Base-by-base conservation (phyloP, 2,888 invertebrate species). In the Pelosia muscerda region DNA sequence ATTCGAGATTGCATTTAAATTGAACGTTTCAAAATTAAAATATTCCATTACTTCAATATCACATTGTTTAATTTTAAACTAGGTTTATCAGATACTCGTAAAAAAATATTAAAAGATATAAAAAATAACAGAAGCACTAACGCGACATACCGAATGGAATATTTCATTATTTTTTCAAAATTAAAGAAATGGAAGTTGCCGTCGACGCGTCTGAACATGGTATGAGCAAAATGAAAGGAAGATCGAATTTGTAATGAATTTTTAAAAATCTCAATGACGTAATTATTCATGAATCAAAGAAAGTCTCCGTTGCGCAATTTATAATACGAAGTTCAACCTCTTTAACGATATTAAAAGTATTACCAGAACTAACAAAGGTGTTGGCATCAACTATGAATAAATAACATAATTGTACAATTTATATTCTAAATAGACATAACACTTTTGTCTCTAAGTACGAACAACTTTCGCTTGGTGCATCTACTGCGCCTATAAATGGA, bases 391-490 rank as follows among this genome's bases (percentile, higher is more conserved):
- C 73, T 71, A 78, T 73, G 73, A 77, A 75, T 73, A 75, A 84
- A 84, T 77, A 78, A 83, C 81, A 87, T 91, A 91, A 92, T 90
- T 82, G 67, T 26, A 81, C 85, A 84, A 84, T 92, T 92, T 90
- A 88, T 81, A 92, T 91, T 88, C 92, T 76, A 84, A 77, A 78
- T 80, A 77, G 77, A 75, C 61, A 65, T 70, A 81, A 79, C 81
- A 72, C 77, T 76, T 78, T 76, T 77, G 80, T 83, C 76, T 78
- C 78, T 81, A 78, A 75, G 79, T 78, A 77, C 79, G 69, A 34
- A 60, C 64, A 78, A 90, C 92, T 92, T 92, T 92, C 92, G 88
- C 90, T 84, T 34, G n/a, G 63, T 74, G 71, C 72, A 81, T 73
- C 78, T 60, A 75, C 81, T 78, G 77, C 81, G 90, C 84, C 83